Percentiles rank a stretch among this genome's conserved stretches.
Conservation (phyloP, 2,113 vertebrate species). For the Chaetops frenatus region DNA sequence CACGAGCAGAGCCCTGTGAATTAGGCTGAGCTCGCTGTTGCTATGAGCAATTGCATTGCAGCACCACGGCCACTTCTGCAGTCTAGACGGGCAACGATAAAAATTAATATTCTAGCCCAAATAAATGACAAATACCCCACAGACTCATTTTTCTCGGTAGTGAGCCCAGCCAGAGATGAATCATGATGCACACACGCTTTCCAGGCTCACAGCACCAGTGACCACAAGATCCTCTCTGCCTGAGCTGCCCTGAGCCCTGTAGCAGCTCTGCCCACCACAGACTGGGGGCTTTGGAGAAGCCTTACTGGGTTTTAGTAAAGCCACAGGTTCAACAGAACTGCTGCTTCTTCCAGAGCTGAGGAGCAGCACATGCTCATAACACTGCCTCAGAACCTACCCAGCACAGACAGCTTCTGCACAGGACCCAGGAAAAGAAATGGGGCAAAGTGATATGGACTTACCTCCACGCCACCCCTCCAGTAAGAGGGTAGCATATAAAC, state of each 20-base stretch:
- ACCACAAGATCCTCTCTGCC: background rate
- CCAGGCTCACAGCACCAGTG: background rate
- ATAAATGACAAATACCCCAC: background rate
- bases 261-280: background rate
- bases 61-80: background rate
- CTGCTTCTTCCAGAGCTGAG: background rate
- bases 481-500: background rate
- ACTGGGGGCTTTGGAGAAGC: background rate
- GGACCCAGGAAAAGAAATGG: background rate
- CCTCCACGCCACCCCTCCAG: background rate
- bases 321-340: background rate
- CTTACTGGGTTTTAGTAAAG: background rate
- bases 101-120: background rate
- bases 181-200: background rate
- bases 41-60: background rate
- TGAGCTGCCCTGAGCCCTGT: background rate
- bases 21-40: background rate
- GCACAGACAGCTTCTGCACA: background rate
- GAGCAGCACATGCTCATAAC: fast-evolving
- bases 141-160: background rate
- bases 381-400: background rate
- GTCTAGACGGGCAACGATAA: background rate
- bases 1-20: fast-evolving
- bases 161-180: background rate
- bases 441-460: fast-evolving